phyloP scores from a whole-genome alignment of 2,888 invertebrate species.

The Rotaria magnacalcarata region DNA sequence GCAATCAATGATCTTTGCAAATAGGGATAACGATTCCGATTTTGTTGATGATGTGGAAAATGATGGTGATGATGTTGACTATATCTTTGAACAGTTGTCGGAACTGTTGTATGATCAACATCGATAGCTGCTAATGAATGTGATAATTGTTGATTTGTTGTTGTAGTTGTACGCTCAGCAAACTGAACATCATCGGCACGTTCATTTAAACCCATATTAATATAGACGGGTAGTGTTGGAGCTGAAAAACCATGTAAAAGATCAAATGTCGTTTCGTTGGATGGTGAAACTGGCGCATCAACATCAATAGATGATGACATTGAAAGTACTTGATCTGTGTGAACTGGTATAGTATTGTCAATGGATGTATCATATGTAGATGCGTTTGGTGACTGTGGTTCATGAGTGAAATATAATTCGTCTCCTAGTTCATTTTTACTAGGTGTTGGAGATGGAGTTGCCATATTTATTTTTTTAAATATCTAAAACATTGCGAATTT shows the following conservation, averaged over 20 bases:
- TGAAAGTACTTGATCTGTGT: not conserved
- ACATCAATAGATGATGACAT: not conserved
- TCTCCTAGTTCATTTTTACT: not conserved
- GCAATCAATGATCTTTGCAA: not conserved
- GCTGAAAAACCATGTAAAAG: not conserved
- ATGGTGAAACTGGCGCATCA: not conserved
- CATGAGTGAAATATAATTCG: not conserved
- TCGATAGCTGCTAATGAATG: constrained; percentile 2
- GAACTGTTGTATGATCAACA: not conserved
- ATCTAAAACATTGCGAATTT: not conserved
- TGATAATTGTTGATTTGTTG: not conserved
- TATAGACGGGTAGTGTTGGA: not conserved
- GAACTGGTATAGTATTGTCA: not conserved
- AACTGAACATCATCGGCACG: not conserved
- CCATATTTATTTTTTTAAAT: not conserved
- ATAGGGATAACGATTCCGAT: constrained; percentile 5
- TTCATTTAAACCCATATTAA: constrained; percentile 5
- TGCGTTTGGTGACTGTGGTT: not conserved
- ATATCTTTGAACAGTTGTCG: not conserved
- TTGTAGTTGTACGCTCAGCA: not conserved
- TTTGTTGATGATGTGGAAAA: constrained; percentile 34
- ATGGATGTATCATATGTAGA: not conserved
- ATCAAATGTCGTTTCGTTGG: not conserved
- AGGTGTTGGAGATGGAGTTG: not conserved
- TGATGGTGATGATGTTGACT: constrained; percentile 14